Evolutionary conservation across 2,797 vertebrate species (phyloP), one percentile per base, ranked within the genome.

Genomic region (Brachyalestes nurse): DNA sequence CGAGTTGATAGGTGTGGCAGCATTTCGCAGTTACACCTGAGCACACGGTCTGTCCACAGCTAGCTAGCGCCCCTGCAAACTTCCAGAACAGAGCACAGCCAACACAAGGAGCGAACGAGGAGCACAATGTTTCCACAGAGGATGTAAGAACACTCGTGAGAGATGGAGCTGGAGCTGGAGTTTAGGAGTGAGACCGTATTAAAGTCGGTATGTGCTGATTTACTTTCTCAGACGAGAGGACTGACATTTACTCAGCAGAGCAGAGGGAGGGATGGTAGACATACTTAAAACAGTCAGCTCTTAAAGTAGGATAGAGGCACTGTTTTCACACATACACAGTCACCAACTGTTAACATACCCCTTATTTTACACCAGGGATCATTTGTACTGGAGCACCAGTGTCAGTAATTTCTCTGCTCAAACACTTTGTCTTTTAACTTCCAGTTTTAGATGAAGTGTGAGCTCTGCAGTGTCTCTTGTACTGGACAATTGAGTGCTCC

Each of bases 201-300:
- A 28, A 45, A 8, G 49, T 4, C 38, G 70, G 71, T 80, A 47
- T 28, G 71, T 73, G 57, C 25, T 9, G 61, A 14, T 60, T 47
- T 58, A 60, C 23, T 25, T 7, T 1, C 13, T 13, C 53, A 34
- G 19, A 13, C 21, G 19, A n/a, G 16, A 3, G 19, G 14, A 65
- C 60, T 62, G 5, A 13, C 13, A 28, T 42, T 42, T n/a, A 21
- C 9, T 13, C 47, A 8, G 10, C 47, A 12, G 47, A 13, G 12
- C 47, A 12, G 47, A 14, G 9, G 47, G 47, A 49, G 10, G 12
- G 9, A 10, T 13, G 9, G 9, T 12, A 14, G 47, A 10, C 9
- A 4, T 47, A 14, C 47, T 49, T 0, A 49, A 10, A 49, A 49
- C 9, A 49, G 12, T 49, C 9, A 42, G 28, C 28, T 28, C 28